Percentiles rank a stretch among this genome's conserved stretches.
Evolutionary conservation across 2,797 vertebrate species (phyloP).

Genomic region (Oreortyx pictus): DNA sequence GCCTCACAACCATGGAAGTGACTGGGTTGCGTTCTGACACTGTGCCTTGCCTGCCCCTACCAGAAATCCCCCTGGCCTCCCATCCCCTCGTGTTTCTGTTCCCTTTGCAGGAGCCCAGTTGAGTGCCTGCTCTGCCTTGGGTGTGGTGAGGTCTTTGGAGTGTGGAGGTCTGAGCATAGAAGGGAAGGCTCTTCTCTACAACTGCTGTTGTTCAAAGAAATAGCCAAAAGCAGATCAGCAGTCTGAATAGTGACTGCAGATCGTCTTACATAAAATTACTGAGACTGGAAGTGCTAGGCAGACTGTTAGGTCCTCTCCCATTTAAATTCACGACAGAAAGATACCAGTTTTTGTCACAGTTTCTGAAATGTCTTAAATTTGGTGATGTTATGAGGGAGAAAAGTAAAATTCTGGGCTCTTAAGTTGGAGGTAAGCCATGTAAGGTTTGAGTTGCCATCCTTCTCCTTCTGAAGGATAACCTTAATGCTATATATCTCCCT

Average conservation of each 20-base stretch:
- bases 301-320: too few relatives aligned
- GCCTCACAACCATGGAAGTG: fast-evolving
- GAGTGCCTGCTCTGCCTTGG: neutral
- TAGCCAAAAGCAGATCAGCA: too few relatives aligned
- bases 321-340: too few relatives aligned
- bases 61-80: neutral
- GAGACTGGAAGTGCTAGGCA: too few relatives aligned
- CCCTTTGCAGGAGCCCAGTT: neutral
- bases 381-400: neutral
- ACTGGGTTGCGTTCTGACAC: neutral
- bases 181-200: neutral
- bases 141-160: neutral
- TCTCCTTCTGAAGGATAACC: neutral
- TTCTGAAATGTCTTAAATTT: neutral
- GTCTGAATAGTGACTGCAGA: too few relatives aligned
- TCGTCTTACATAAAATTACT: too few relatives aligned
- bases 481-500: neutral
- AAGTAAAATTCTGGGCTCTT: neutral
- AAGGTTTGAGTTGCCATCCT: neutral
- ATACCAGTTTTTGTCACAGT: too few relatives aligned
- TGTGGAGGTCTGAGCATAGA: neutral
- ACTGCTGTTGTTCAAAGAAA: too few relatives aligned
- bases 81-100: neutral
- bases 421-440: neutral
- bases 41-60: neutral